Evolutionary conservation across 1,140 invertebrate genomes (phyloP), one percentile per base, ranked within the genome.

Genomic region (Goniozus legneri): DNA sequence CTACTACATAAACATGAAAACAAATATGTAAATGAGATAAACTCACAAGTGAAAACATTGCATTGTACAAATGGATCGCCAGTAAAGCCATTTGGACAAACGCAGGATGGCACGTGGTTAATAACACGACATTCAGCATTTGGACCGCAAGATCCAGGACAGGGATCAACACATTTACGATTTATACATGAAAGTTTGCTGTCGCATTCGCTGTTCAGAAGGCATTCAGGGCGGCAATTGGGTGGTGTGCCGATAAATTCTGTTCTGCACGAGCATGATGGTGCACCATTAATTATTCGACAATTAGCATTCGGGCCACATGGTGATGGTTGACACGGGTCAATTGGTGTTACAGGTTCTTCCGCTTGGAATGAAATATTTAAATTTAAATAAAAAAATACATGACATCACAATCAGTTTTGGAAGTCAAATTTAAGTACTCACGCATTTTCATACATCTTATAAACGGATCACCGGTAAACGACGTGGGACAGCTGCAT

Each of bases 221-320:
- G 69, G 57, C 84, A 86, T 66, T 86, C 83, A 1, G 83, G 83
- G 55, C 81, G 76, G 68, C 84, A 86, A 41, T 79, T 77, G 12
- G 84, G 84, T 35, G 84, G 83, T 15, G 71, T 68, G 13, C 85
- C 84, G 50, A 81, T 75, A 53, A 77, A 85, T 43, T 82, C 82
- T 27, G 78, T 65, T 31, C 80, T 64, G 65, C 85, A 87, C 22
- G 83, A 81, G 61, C 85, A 87, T 3, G 84, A 82, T 12, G 84
- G 80, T 54, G 78, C 75, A 10, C 76, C 73, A 50, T 83, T 83
- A 8, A 67, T 58, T 35, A 78, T 70, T 49, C 76, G 68, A 65
- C 86, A 90, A 52, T 80, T 58, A 51, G 84, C 81, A 65, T 88
- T 85, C 7, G 82, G 76, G 43, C 86, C 86, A 65, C 86, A 89